phyloP scores from a whole-genome alignment of 1,140 invertebrate genomes.

The Drosophila orosa region DNA sequence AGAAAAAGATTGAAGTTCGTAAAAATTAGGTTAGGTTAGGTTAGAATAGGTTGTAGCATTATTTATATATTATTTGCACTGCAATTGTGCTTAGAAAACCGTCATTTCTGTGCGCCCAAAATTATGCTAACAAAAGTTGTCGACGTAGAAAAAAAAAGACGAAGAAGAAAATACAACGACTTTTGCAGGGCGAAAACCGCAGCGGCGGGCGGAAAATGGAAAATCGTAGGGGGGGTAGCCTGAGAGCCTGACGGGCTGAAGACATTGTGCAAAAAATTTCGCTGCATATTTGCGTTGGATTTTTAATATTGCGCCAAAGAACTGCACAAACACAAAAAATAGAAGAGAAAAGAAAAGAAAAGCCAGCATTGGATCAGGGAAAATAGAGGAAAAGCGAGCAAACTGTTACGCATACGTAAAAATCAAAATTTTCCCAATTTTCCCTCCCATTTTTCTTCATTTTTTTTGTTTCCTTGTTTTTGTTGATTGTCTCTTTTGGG shows the following conservation, averaged over 20 bases:
- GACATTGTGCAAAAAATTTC: conserved; percentile 63
- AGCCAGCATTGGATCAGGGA: background rate
- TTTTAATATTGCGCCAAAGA: conserved; percentile 79
- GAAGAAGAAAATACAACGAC: conserved; percentile 6
- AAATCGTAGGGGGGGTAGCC: background rate
- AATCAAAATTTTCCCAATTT: conserved; percentile 60
- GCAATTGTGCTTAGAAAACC: conserved; percentile 22
- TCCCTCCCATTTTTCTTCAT: background rate
- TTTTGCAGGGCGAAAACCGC: conserved; percentile 31
- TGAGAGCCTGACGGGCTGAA: conserved; percentile 17
- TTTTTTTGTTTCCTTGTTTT: conserved; percentile 21
- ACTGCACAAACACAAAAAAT: conserved; percentile 33
- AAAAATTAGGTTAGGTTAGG: too few relatives aligned
- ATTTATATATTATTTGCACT: background rate
- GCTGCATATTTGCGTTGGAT: conserved; percentile 78
- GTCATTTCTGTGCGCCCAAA: conserved; percentile 46
- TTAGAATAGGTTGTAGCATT: too few relatives aligned
- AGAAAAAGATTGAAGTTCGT: too few relatives aligned
- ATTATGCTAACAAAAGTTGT: conserved; percentile 80
- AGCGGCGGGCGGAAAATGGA: conserved; percentile 16
- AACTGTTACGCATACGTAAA: conserved; percentile 77
- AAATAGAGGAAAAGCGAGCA: conserved; percentile 10
- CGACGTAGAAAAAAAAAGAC: conserved; percentile 40
- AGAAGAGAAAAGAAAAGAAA: conserved; percentile 2
- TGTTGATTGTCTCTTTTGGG: conserved; percentile 63